A percentile compares a stretch with the other conserved stretches of the same genome.
Conservation (phyloP, 2,113 vertebrate species). For the Carlito syrichta region DNA sequence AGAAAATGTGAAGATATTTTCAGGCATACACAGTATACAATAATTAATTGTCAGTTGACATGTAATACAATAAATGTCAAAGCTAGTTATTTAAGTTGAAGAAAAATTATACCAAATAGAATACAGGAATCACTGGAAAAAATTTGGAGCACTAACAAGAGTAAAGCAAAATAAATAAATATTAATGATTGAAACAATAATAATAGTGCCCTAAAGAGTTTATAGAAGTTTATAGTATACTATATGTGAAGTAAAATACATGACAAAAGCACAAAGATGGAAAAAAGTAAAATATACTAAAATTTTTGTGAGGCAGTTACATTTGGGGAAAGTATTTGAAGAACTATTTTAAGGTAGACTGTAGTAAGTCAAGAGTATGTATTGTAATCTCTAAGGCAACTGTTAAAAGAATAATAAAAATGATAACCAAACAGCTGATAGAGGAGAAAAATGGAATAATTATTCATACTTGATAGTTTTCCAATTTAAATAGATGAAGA, state of each 20-base stretch:
- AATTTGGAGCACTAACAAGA: not conserved
- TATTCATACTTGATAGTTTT: slow-evolving; percentile 49
- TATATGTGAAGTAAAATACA: not conserved
- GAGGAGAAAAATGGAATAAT: slow-evolving; percentile 47
- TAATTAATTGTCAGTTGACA: not conserved
- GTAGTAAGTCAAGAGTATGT: slow-evolving; percentile 36
- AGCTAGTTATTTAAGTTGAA: not conserved
- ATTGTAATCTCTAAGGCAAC: slow-evolving; percentile 41
- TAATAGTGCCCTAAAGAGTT: not conserved
- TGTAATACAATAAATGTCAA: not conserved
- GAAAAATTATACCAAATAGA: not conserved
- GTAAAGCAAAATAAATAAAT: not conserved
- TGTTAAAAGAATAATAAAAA: slow-evolving; percentile 59
- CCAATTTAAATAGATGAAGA: slow-evolving; percentile 47
- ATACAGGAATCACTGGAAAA: not conserved
- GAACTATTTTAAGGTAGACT: slow-evolving; percentile 44
- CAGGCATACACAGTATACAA: not conserved
- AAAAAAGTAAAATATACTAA: not conserved
- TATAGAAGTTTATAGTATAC: not conserved
- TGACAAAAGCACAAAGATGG: not conserved
- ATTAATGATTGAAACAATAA: not conserved
- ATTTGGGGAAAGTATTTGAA: slow-evolving; percentile 25
- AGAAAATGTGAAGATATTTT: not conserved
- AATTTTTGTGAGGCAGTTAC: not conserved
- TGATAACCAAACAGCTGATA: slow-evolving; percentile 29